Conservation (phyloP, 2,888 invertebrate genomes). For the Eumerus sabulonum region DNA sequence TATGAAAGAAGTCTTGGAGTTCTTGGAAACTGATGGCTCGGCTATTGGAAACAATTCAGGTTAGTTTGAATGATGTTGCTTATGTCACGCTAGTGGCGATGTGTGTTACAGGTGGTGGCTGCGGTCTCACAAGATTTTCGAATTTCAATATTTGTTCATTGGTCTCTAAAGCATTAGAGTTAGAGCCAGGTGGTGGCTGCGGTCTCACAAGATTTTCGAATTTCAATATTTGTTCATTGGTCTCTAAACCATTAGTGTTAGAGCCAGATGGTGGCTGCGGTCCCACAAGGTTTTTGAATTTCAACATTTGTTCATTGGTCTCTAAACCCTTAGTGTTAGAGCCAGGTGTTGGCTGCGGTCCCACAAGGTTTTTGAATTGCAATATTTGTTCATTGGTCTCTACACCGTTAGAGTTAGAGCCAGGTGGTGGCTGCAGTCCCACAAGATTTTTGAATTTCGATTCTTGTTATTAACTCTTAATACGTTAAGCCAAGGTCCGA, state of each 20-base stretch:
- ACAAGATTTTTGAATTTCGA: not conserved
- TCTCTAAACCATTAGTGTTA: conserved; percentile 10
- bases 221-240: not conserved
- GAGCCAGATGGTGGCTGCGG: not conserved
- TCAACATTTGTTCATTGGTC: not conserved
- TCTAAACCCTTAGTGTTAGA: not conserved
- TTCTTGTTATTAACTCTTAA: not conserved
- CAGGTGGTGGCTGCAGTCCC: not conserved
- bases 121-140: conserved; percentile 15
- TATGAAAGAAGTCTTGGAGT: conserved; percentile 25
- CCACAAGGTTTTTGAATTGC: not conserved
- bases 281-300: not conserved
- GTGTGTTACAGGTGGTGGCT: conserved; percentile 10
- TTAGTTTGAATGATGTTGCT: too few relatives aligned
- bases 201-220: not conserved
- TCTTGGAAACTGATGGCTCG: conserved; percentile 7
- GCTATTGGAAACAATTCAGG: conserved; percentile 7
- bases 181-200: conserved; percentile 21
- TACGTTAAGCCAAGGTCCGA: not conserved
- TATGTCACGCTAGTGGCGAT: too few relatives aligned
- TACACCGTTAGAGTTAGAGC: conserved; percentile 9
- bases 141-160: conserved; percentile 8
- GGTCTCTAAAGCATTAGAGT: conserved; percentile 8
- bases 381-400: conserved; percentile 4
- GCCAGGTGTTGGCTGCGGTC: conserved; percentile 1